Evolutionary conservation across 2,113 vertebrate genomes (phyloP).

Genomic region (Brachyistius frenatus): DNA sequence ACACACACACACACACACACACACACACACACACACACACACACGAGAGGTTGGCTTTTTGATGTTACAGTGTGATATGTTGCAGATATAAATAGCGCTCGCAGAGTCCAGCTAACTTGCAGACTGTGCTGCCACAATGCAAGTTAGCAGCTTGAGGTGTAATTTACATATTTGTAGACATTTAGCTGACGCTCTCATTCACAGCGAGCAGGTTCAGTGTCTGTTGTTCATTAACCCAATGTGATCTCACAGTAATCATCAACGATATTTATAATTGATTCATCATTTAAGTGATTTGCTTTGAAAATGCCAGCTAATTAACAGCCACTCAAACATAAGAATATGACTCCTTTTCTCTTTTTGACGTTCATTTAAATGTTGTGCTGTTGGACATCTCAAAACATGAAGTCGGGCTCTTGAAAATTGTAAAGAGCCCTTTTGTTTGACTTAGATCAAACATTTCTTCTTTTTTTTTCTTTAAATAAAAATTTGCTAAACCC

Average conservation of each 20-base stretch:
- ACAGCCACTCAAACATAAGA: too few species aligned
- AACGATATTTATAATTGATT: not conserved
- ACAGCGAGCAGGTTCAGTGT: not conserved
- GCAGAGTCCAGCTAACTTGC: slow-evolving; percentile 1
- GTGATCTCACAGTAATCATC: not conserved
- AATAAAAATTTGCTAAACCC: too few species aligned
- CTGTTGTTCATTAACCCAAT: too few species aligned
- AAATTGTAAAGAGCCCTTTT: too few species aligned
- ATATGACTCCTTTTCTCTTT: too few species aligned
- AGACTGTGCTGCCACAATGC: slow-evolving; percentile 2
- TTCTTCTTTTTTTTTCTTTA: too few species aligned
- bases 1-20: too few species aligned
- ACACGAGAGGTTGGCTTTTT: slow-evolving; percentile 32
- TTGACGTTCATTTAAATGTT: too few species aligned
- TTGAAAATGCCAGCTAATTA: not conserved
- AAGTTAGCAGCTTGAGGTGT: slow-evolving; percentile 32
- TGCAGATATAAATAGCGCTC: slow-evolving; percentile 34
- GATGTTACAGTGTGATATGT: slow-evolving; percentile 41
- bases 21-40: not conserved
- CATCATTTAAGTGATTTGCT: not conserved
- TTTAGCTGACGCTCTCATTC: slow-evolving; percentile 7
- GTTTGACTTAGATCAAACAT: too few species aligned
- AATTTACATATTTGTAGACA: not conserved
- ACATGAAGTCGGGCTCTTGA: too few species aligned
- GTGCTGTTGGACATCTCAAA: too few species aligned